Conservation (phyloP, 2,113 vertebrate species). For the Gavialis gangeticus region DNA sequence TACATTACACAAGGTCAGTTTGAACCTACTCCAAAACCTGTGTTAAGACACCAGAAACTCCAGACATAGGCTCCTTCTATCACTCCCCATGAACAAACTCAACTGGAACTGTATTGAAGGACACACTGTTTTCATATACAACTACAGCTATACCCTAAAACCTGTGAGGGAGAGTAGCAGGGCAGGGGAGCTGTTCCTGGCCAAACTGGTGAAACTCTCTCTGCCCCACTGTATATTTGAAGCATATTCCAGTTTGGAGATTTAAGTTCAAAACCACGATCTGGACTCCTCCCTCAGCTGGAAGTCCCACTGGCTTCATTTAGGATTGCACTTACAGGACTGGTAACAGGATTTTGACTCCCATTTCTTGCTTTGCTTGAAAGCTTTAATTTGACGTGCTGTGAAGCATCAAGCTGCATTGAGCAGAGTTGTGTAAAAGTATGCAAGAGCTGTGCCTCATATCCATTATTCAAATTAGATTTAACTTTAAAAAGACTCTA, state of each 20-base stretch:
- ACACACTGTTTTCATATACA: fast-evolving
- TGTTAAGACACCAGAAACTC: not conserved
- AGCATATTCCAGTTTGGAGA: not conserved
- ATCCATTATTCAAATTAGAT: not conserved
- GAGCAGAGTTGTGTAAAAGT: not conserved
- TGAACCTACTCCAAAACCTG: not conserved
- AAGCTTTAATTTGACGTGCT: not conserved
- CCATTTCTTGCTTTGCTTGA: not conserved
- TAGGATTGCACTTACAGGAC: not conserved
- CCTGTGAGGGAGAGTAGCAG: fast-evolving
- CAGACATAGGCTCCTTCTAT: not conserved
- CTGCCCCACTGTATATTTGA: fast-evolving
- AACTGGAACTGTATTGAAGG: fast-evolving
- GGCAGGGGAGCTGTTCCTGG: not conserved
- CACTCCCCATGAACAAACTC: not conserved
- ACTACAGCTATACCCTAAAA: fast-evolving
- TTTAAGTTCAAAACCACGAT: not conserved
- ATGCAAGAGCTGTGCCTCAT: not conserved
- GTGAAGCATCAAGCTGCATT: not conserved
- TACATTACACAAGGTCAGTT: constrained; percentile 9
- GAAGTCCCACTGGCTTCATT: not conserved
- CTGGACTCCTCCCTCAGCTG: not conserved
- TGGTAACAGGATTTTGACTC: not conserved
- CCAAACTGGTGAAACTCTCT: fast-evolving
- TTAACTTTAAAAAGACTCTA: not conserved